phyloP scores from a whole-genome alignment of 1,140 invertebrate species.

The Theocolax elegans region DNA sequence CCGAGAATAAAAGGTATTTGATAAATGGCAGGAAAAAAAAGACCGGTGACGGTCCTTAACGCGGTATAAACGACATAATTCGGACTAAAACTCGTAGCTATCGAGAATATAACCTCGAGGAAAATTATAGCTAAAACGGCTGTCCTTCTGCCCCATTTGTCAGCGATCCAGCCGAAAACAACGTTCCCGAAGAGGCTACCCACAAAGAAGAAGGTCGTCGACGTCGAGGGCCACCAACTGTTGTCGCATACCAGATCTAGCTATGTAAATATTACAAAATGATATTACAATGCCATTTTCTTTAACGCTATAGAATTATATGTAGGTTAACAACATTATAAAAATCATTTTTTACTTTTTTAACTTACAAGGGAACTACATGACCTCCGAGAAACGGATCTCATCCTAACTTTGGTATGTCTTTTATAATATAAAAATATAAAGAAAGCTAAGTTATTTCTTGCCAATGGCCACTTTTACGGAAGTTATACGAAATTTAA shows the following conservation, averaged over 20 bases:
- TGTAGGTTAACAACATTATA: too few relatives aligned
- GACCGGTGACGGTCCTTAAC: slow-evolving; percentile 73
- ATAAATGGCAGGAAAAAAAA: slow-evolving; percentile 79
- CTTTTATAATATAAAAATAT: too few relatives aligned
- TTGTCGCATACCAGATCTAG: slow-evolving; percentile 76
- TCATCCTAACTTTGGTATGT: too few relatives aligned
- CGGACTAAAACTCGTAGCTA: slow-evolving; percentile 76
- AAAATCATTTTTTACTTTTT: too few relatives aligned
- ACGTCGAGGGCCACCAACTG: slow-evolving; percentile 73
- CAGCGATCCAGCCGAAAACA: slow-evolving; percentile 78
- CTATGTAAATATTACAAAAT: slow-evolving; percentile 69
- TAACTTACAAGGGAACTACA: too few relatives aligned
- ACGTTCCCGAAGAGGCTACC: slow-evolving; percentile 78
- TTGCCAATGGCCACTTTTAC: too few relatives aligned
- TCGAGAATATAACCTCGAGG: slow-evolving; percentile 75
- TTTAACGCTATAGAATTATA: too few relatives aligned
- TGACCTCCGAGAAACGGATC: too few relatives aligned
- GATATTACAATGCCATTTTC: slow-evolving; percentile 62
- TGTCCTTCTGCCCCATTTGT: slow-evolving; percentile 77
- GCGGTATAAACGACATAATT: slow-evolving; percentile 75
- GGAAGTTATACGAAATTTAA: too few relatives aligned
- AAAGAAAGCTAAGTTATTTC: too few relatives aligned
- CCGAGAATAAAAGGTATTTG: slow-evolving; percentile 78
- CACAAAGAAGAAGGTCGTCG: slow-evolving; percentile 76
- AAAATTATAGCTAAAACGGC: slow-evolving; percentile 77